Evolutionary conservation across 92 coral and sea anemone genomes (phyloP).

Genomic region (Porites lobata): DNA sequence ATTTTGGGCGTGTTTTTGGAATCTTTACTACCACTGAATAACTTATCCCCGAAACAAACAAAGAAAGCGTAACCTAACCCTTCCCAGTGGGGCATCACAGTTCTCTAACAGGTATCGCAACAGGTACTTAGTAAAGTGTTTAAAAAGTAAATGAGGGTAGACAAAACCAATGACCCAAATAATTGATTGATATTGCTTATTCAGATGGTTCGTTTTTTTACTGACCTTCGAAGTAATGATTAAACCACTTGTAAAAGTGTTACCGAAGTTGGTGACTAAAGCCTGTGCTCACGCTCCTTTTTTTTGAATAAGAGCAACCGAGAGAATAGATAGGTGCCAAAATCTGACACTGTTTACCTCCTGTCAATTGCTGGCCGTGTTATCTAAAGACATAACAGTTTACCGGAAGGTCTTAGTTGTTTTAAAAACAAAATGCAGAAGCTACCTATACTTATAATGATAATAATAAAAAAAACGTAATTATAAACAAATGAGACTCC

Average conservation of each 20-base stretch:
- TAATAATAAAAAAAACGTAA: not conserved
- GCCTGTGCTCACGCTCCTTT: too few species aligned
- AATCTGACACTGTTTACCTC: not conserved
- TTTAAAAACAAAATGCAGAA: not conserved
- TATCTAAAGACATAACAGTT: slow-evolving; percentile 4
- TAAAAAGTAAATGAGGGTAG: not conserved
- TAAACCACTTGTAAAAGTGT: not conserved
- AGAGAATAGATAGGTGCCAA: not conserved
- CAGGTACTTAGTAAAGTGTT: slow-evolving; percentile 17
- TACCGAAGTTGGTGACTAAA: not conserved
- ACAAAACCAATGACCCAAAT: not conserved
- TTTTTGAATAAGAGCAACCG: not conserved
- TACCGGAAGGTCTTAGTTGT: not conserved
- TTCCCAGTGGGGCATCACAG: too few species aligned
- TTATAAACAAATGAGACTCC: not conserved
- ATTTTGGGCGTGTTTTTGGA: too few species aligned
- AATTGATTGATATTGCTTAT: not conserved
- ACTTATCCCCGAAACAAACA: too few species aligned
- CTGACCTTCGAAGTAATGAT: not conserved
- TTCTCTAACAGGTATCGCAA: slow-evolving; percentile 3
- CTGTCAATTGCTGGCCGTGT: not conserved
- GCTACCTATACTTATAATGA: too few species aligned
- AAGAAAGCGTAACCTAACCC: not conserved
- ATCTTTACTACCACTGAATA: too few species aligned
- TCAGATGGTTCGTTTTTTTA: not conserved